phyloP scores from a whole-genome alignment of 2,797 vertebrate species.

The Lycodopsis pacificus region DNA sequence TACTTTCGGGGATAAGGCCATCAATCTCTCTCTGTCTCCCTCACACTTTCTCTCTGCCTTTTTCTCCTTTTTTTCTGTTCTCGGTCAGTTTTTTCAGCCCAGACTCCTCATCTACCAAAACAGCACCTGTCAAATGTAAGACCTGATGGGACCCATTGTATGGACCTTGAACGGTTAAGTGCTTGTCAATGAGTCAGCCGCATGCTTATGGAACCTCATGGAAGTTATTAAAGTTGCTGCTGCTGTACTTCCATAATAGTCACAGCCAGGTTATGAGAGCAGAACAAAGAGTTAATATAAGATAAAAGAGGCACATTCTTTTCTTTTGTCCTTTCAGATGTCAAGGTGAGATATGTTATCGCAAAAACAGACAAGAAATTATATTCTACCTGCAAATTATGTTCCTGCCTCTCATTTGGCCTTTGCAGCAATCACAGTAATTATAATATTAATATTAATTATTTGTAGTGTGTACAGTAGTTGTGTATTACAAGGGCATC shows the following conservation, averaged over 20 bases:
- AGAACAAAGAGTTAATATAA: neutral
- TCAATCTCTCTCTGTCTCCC: conserved; percentile 60
- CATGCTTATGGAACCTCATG: neutral
- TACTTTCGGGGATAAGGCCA: conserved; percentile 49
- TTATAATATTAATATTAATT: too few relatives aligned
- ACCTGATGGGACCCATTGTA: neutral
- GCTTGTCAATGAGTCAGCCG: neutral
- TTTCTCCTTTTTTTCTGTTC: neutral
- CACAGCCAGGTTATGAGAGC: neutral
- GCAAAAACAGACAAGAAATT: conserved; percentile 45
- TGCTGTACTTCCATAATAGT: neutral
- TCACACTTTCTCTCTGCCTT: conserved; percentile 41
- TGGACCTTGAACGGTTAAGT: neutral
- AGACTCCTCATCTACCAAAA: neutral
- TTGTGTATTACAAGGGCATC: conserved; percentile 61
- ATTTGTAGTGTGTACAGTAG: conserved; percentile 47
- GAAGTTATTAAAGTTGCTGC: conserved; percentile 1
- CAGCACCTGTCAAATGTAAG: conserved; percentile 8
- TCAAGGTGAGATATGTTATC: neutral
- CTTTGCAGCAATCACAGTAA: conserved; percentile 63
- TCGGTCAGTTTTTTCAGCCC: conserved; percentile 42
- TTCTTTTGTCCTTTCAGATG: neutral
- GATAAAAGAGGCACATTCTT: neutral
- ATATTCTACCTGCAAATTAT: conserved; percentile 45
- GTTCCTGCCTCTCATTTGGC: conserved; percentile 47